phyloP scores from a whole-genome alignment of 30 jellyfish, hydroid and myxozoan species.

The Aurelia sp. region DNA sequence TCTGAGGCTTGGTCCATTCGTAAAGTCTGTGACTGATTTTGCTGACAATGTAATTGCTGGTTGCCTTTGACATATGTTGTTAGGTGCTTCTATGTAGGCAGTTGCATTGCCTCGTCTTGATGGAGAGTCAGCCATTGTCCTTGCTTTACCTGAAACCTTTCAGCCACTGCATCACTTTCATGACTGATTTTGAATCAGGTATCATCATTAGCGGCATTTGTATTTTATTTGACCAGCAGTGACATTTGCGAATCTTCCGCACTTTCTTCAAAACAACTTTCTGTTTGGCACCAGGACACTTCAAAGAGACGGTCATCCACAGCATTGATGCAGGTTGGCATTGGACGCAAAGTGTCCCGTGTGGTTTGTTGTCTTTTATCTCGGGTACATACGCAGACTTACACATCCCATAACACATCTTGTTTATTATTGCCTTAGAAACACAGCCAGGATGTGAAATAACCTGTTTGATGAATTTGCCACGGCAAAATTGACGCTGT shows the following conservation, averaged over 20 bases:
- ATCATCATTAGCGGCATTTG: conserved; percentile 68
- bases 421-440: conserved; percentile 69
- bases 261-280: conserved; percentile 64
- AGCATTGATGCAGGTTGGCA: conserved; percentile 78
- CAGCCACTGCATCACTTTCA: conserved; percentile 75
- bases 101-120: no score
- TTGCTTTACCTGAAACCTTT: conserved; percentile 40
- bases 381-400: conserved; percentile 84
- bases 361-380: conserved; percentile 31
- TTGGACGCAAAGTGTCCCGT: conserved; percentile 64
- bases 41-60: no score
- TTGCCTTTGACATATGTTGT: no score
- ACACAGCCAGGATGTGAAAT: conserved; percentile 80
- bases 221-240: conserved; percentile 75
- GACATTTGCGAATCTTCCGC: conserved; percentile 70
- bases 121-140: neutral
- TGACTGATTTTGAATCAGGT: conserved; percentile 69
- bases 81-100: no score
- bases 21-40: no score
- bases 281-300: conserved; percentile 53
- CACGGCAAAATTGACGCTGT: conserved; percentile 71
- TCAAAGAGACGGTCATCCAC: conserved; percentile 75
- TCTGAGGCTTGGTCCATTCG: no score
- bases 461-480: conserved; percentile 71
- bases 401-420: conserved; percentile 88